Evolutionary conservation across 2,888 invertebrate species (phyloP), one percentile per base, ranked within the genome.

Genomic region (Hanleya hanleyi): DNA sequence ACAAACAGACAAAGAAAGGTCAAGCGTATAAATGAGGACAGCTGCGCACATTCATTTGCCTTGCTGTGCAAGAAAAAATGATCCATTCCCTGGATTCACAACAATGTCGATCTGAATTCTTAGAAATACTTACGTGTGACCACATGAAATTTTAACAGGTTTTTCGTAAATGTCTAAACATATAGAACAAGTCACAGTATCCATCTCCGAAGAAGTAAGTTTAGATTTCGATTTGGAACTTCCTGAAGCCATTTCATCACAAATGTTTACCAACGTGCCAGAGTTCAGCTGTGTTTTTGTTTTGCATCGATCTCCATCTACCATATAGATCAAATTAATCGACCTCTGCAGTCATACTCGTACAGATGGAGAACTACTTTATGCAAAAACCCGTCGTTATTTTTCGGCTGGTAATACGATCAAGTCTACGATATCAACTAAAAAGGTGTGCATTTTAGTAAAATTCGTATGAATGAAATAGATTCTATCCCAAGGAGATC

Each of bases 121-220:
- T 41, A 77, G 76, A 77, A 77, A 85, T 84, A 81, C 77, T 67
- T 84, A 85, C 29, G 73, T 77, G 64, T 83, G 80, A 62, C 83
- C 82, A 73, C 85, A 86, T 12, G 78, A 70, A 65, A 86, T 80
- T 22, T 73, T 77, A 4, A 84, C 78, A 9, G 86, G 86, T n/a
- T 81, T 77, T 36, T 74, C 65, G 32, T 76, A 83, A 22, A 85
- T 76, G 50, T 85, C 85, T 32, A 81, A 77, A 75, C 86, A 86
- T 50, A 86, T 80, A 15, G 84, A 72, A 78, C 86, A 86, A 9
- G 72, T 80, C 62, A 80, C 57, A 32, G 26, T 18, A n/a, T 69
- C 69, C 38, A 61, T 37, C 36, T 36, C 64, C 18, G 64, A 64
- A 33, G 36, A 32, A 4, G 57, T 29, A 18, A 57, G 1, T 57